Evolutionary conservation across 2,797 vertebrate genomes (phyloP).

Genomic region (Sebastes matsubarae): DNA sequence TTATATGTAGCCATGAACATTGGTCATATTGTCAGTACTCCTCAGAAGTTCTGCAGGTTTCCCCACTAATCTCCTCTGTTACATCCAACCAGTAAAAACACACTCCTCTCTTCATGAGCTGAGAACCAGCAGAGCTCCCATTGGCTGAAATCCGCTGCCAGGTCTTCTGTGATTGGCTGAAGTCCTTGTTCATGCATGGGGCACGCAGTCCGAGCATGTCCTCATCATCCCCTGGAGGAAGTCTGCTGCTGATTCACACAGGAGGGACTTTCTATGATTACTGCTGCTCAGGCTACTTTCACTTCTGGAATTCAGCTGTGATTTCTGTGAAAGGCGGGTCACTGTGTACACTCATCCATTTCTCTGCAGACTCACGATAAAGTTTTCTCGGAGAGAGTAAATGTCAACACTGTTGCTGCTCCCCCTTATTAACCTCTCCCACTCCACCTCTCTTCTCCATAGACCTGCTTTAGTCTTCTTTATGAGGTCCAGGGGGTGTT

Average conservation of each 20-base stretch:
- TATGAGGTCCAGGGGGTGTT: no score
- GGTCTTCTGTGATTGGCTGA: slow-evolving; percentile 49
- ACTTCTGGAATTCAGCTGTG: neutral
- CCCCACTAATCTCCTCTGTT: neutral
- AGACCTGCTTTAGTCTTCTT: no score
- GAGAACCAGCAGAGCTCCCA: neutral
- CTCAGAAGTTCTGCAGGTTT: neutral
- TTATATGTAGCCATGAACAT: neutral
- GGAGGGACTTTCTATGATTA: neutral
- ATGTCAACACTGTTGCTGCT: neutral
- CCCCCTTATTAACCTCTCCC: no score
- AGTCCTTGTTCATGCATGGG: slow-evolving; percentile 24
- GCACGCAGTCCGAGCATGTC: slow-evolving; percentile 41
- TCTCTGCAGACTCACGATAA: neutral
- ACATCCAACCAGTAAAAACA: neutral
- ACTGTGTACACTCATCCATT: neutral
- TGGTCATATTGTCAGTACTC: neutral
- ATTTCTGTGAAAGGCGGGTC: neutral
- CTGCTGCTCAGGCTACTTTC: neutral
- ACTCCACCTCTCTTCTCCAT: no score
- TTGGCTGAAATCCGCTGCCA: slow-evolving; percentile 39
- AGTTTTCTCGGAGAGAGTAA: neutral
- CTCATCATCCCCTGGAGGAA: neutral
- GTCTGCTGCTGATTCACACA: neutral
- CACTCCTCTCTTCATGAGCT: neutral